Conservation (phyloP, 2,113 vertebrate species). For the Eublepharis macularius region DNA sequence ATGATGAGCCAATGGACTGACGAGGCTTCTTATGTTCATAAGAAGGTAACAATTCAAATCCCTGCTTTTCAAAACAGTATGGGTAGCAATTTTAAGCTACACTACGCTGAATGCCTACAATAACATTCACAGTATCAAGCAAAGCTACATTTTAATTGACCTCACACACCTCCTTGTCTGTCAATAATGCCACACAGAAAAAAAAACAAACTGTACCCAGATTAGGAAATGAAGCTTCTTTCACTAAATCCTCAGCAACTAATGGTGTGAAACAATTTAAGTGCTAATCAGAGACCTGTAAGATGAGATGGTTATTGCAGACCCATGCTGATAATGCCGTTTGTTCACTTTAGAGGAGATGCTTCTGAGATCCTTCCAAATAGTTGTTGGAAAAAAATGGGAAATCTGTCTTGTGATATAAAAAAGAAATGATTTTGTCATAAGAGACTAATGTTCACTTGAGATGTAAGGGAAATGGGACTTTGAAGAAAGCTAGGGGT, state of each 20-base stretch:
- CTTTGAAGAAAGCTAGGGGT: too few species aligned
- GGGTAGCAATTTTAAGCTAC: not conserved
- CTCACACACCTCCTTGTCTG: not conserved
- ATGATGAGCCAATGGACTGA: too few species aligned
- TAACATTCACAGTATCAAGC: conserved; percentile 35
- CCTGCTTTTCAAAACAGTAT: not conserved
- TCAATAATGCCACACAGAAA: conserved; percentile 29
- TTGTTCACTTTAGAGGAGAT: conserved; percentile 20
- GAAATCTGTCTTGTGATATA: not conserved
- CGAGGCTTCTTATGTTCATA: too few species aligned
- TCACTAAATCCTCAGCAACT: conserved; percentile 34
- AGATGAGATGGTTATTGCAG: conserved; percentile 12
- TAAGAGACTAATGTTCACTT: not conserved
- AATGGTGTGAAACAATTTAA: conserved; percentile 36
- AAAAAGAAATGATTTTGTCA: conserved; percentile 14
- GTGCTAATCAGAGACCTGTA: conserved; percentile 41
- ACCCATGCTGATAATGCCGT: not conserved
- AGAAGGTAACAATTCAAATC: not conserved
- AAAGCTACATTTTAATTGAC: conserved; percentile 44
- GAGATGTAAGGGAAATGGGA: not conserved
- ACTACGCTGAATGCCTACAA: too few species aligned
- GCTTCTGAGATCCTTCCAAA: not conserved
- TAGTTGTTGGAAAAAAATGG: conserved; percentile 20
- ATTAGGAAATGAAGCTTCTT: conserved; percentile 33
- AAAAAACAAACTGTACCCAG: conserved; percentile 5